Percentiles rank a stretch among this genome's conserved stretches.
phyloP scores from a whole-genome alignment of 2,888 invertebrate species.

The Luperina testacea region DNA sequence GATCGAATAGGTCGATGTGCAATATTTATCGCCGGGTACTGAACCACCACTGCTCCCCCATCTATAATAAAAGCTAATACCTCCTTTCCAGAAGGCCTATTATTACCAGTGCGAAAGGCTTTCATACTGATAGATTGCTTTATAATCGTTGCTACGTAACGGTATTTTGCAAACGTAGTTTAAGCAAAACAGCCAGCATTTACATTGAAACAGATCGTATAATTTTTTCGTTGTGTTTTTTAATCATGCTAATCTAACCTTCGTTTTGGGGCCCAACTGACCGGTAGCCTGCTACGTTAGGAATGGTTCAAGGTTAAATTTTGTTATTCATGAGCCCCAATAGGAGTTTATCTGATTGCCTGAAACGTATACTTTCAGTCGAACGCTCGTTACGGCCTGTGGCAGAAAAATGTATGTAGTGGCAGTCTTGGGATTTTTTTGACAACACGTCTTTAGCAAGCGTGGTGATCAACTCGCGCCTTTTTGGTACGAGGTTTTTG shows the following conservation, averaged over 20 bases:
- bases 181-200: conserved; percentile 9
- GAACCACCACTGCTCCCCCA: too few species aligned
- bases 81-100: conserved; percentile 12
- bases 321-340: conserved; percentile 82
- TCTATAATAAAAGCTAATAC: not conserved
- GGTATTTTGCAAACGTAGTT: conserved; percentile 13
- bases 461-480: not conserved
- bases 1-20: too few species aligned
- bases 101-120: conserved; percentile 26
- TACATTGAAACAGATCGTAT: conserved; percentile 6
- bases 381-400: conserved; percentile 57
- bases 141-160: conserved; percentile 37
- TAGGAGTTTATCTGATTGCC: conserved; percentile 82
- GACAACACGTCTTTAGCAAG: not conserved
- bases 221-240: conserved; percentile 16
- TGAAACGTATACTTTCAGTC: conserved; percentile 66
- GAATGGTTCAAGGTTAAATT: conserved; percentile 83
- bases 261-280: conserved; percentile 73
- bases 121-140: conserved; percentile 31
- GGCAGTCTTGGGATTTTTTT: not conserved
- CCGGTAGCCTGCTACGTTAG: conserved; percentile 60
- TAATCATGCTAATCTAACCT: conserved; percentile 72
- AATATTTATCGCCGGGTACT: too few species aligned
- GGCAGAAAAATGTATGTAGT: not conserved
- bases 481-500: too few species aligned